Base-by-base conservation (phyloP, 2,797 vertebrate species). In the Cynodonichthys magdalenae region DNA sequence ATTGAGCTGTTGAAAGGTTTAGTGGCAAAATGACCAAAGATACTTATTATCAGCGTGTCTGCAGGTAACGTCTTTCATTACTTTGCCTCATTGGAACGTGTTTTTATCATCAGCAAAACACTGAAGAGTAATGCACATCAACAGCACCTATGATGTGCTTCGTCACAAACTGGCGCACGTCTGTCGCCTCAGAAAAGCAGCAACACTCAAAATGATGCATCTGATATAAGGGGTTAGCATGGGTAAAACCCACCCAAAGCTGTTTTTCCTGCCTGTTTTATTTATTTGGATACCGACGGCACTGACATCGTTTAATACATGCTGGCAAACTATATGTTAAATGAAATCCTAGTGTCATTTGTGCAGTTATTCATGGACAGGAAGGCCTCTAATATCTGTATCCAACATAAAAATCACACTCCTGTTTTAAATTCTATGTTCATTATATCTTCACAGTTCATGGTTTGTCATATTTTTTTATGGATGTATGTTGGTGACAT, bases 21-120 rank as follows among this genome's bases (percentile, higher is more conserved):
- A 59, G 70, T 6, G 28, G 55, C 55, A 45, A 77, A 87, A 81
- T 49, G 82, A 80, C 85, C 86, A 82, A 90, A 90, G 87, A 89
- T 63, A 72, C 63, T 34, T 58, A 66, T 66, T 66, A 54, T 66
- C 39, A 56, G 56, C 59, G 42, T 77, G 66, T 77, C 51, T 83
- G 48, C 53, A 57, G 57, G 72, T 67, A 62, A 69, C 70, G 11
- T 73, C 29, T 53, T 59, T 4, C 34, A 62, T 72, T 52, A 63
- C 46, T 60, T 74, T 20, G 65, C 71, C 56, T 82, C 75, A 57
- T 60, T 14, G 71, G 67, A 63, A 70, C 56, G 24, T 28, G 53
- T 57, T 53, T 50, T 46, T 52, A 65, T 65, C 66, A 69, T 39
- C 12, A 2, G 31, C 55, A 45, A 50, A 72, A 58, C 17, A 60